Percentiles rank a stretch among this genome's conserved stretches.
Conservation (phyloP, 2,888 invertebrate species). For the Drosophila acutilabella region DNA sequence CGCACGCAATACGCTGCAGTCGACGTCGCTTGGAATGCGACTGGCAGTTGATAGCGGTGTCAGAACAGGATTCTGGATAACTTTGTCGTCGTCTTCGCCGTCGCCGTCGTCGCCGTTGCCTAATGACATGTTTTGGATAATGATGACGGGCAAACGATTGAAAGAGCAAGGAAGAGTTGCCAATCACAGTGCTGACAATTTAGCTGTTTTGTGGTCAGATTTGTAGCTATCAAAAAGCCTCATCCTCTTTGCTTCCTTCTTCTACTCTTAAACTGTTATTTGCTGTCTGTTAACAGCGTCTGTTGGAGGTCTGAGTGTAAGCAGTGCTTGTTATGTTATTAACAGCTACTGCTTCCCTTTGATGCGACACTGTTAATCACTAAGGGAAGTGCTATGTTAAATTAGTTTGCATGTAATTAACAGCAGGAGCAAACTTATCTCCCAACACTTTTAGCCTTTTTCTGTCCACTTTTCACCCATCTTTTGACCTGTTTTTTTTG, state of each 20-base stretch:
- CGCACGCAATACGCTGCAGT: constrained; percentile 5
- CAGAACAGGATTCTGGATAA: constrained; percentile 77
- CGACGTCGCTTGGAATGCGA: constrained; percentile 57
- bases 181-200: not conserved
- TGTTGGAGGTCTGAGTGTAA: too few relatives aligned
- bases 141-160: constrained; percentile 72
- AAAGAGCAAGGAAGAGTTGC: constrained; percentile 18
- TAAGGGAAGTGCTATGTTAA: too few relatives aligned
- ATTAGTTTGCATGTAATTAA: too few relatives aligned
- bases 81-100: constrained; percentile 28
- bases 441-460: too few relatives aligned
- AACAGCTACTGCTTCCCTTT: too few relatives aligned
- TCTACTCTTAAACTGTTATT: not conserved
- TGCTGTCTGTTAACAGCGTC: too few relatives aligned
- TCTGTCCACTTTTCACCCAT: too few relatives aligned
- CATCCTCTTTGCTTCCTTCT: too few relatives aligned
- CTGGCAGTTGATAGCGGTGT: constrained; percentile 72
- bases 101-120: constrained; percentile 60
- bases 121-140: constrained; percentile 84
- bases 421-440: too few relatives aligned
- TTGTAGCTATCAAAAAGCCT: not conserved
- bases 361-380: too few relatives aligned
- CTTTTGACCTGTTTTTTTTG: not conserved
- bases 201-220: not conserved
- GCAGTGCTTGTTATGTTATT: too few relatives aligned